A percentile compares a stretch with the other conserved stretches of the same genome.
Conservation (phyloP, 2,888 invertebrate species). For the Oxystoma pomonae region DNA sequence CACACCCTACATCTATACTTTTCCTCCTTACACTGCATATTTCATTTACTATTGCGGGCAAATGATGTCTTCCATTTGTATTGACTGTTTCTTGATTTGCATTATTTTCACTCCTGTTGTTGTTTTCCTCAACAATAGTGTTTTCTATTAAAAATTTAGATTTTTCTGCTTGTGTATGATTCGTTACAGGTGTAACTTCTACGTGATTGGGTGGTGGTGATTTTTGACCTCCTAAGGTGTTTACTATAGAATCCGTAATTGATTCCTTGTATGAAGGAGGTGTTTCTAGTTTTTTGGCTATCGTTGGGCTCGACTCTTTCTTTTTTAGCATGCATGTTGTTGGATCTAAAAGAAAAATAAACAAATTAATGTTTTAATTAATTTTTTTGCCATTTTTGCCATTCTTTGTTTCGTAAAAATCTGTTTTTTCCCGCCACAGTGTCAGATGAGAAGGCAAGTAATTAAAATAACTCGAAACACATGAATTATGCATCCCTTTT, state of each 20-base stretch:
- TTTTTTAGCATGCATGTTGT: conserved; percentile 25
- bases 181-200: not conserved
- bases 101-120: conserved; percentile 11
- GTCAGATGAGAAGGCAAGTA: no score
- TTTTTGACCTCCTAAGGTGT: conserved; percentile 13
- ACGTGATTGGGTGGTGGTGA: not conserved
- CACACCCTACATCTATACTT: conserved; percentile 1
- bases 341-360: conserved; percentile 29
- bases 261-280: conserved; percentile 14
- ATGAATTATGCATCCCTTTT: no score
- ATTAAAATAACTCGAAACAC: no score
- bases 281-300: conserved; percentile 15
- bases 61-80: conserved; percentile 16
- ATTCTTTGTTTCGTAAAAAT: no score
- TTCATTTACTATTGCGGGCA: conserved; percentile 19
- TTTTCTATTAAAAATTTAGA: not conserved
- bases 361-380: no score
- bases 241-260: conserved; percentile 26
- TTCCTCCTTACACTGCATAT: conserved; percentile 6
- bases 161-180: not conserved
- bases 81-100: no score
- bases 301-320: conserved; percentile 12
- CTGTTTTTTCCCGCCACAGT: no score
- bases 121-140: no score
- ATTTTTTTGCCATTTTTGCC: no score